Evolutionary conservation across 2,113 vertebrate genomes (phyloP), one percentile per base, ranked within the genome.

Genomic region (Plotosus lineatus): DNA sequence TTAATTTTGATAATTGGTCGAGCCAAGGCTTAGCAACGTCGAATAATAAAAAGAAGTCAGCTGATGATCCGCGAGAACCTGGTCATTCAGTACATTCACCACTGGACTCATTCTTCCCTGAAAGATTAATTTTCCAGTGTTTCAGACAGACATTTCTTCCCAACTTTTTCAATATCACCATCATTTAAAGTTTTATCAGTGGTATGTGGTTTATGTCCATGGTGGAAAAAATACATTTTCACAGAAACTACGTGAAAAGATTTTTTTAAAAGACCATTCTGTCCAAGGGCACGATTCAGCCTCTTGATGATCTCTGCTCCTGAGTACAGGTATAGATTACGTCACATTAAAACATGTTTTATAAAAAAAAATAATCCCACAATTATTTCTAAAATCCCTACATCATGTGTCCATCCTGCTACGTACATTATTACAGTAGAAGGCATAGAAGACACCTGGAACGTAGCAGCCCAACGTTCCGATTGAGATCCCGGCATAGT

Each of bases 391-490:
- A 68, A 26, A 31, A 38, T 38, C 11, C 33, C 26, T n/a, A 55
- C 10, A 51, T 11, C 60, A 48, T 12, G 19, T 58, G n/a, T 76
- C 31, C 3, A 14, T 23, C 4, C 8, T 28, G 28, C 11, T 72
- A 72, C 96, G 91, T 92, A 99, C 98, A 1, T 95, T 94, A 72
- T 95, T 95, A 88, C 98, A 99, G 84, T 98, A 99, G 92, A 98
- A 99, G 26, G 97, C 97, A 14, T 99, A 99, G 91, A 97, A 99
- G 63, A 99, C 95, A 33, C 97, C 98, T 0, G 98, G 98, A 10
- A 99, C 96, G 0, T 99, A 99, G 84, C 98, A 99, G 87, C 98
- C 98, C 82, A 99, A 92, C 89, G 99, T 98, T 12, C 97, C 97
- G 0, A 99, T 93, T 76, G 97, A 98, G 86, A 99, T 98, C 28